Base-by-base conservation (phyloP, 64 coral and sea anemone genomes). In the Anthopleura sola region DNA sequence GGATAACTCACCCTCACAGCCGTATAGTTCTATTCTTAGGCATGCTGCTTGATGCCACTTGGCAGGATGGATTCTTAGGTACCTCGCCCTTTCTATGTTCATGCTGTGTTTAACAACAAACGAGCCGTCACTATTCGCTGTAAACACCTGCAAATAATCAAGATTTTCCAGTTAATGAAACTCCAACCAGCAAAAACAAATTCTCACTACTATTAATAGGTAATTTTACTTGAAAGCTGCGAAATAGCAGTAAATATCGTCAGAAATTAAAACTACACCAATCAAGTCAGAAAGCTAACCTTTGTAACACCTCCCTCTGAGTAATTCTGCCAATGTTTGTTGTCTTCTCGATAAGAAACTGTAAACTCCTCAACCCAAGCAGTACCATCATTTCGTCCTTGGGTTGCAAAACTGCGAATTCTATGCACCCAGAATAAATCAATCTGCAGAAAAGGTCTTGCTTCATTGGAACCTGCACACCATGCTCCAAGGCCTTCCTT, bases 391-490 rank as follows among this genome's bases (percentile, higher is more conserved):
- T 38, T 40, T 23, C 47, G 75, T 46, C 87, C 93, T 55, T 94
- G 93, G 11, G 49, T 69, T 16, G 85, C 93, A 7, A 94, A 20
- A 51, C 68, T 15, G 20, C 75, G 75, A 15, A 94, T 40, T n/a
- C 55, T 75, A 24, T 33, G 40, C 28, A 74, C 6, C 26, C 37
- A 69, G 16, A 84, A 85, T 49, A 94, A 68, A 40, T 94, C 93
- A 31, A 94, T 54, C 33, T 94, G 58, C 24, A 90, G 37, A 75
- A 86, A 87, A 76, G 85, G 93, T 5, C 78, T 26, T 23, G 6
- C 23, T 20, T 84, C 55, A 56, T 75, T 94, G 13, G n/a, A 7
- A 11, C 57, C 81, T 54, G 93, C 88, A 55, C 93, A 94, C 88
- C 93, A 94, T 26, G 85, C 85, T 21, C 74, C 29, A 0, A 15